Base-by-base conservation (phyloP, 2,797 vertebrate genomes). In the Labroides dimidiatus region DNA sequence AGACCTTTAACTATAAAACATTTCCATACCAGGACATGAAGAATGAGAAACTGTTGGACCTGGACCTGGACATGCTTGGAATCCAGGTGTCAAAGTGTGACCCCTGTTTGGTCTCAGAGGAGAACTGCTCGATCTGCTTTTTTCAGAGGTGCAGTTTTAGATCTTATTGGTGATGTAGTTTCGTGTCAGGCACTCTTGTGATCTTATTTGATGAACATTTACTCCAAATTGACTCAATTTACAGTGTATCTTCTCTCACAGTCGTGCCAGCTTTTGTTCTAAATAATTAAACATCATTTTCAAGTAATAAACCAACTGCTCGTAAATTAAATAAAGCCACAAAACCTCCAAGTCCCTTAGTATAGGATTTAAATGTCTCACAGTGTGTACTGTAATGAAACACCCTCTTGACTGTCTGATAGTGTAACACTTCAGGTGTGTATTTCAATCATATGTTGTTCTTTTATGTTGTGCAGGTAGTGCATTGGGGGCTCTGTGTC, bases 321-420 rank as follows among this genome's bases (percentile, higher is more conserved):
- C 14, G 27, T 14, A 21, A 50, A 15, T 80, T 37, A 42, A 69
- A 64, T 44, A 60, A 61, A 49, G 33, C 61, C 42, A 41, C 51
- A 65, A 54, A 63, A 24, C 10, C 23, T 67, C 33, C 14, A 11
- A 14, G 11, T 53, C n/a, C 63, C 56, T 69, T 17, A 59, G 57
- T 64, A 36, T 10, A n/a, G 2, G 2, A 42, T 66, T 64, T 50
- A 42, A 63, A 63, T 49, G 27, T 17, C 37, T 56, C 36, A 62
- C 69, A 55, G 72, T 50, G 30, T 47, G 13, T 9, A 8, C 3
- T 53, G 1, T 49, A n/a, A 19, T 49, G 11, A 27, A 33, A 50
- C 47, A 43, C 0, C 0, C 15, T 52, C 24, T 64, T 37, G 1
- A 44, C 41, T 37, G 10, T 48, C 52, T 12, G 3, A 45, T 39